Percentiles rank a stretch among this genome's conserved stretches.
These are phyloP conservation scores for Conchocele bisecta DNA, from an alignment of 2,888 invertebrate species.

Conservation along the genomic window DNA sequence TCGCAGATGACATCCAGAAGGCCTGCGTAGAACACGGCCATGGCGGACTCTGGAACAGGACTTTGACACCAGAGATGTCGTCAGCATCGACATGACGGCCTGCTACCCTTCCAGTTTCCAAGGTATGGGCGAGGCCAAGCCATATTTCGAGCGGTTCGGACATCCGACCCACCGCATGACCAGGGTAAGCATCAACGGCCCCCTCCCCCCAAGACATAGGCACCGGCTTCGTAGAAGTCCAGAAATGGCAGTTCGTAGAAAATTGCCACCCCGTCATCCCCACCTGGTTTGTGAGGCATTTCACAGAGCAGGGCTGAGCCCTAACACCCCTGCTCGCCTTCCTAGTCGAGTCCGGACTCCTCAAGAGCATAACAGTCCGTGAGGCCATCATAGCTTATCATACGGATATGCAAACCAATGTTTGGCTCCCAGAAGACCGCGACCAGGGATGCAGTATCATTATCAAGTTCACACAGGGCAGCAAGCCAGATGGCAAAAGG, in stretches of 20 bases:
- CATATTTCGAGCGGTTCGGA: background rate
- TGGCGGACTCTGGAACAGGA: background rate
- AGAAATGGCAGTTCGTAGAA: no score
- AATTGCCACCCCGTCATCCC: no score
- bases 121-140: background rate
- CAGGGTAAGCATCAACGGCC: background rate
- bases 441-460: background rate
- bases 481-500: background rate
- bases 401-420: background rate
- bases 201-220: background rate
- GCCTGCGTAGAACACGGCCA: background rate
- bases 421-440: background rate
- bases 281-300: no score
- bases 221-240: background rate
- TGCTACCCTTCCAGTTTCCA: background rate
- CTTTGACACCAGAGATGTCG: no score
- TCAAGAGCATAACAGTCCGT: background rate
- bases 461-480: background rate
- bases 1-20: no score
- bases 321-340: no score
- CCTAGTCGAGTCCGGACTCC: no score
- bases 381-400: background rate
- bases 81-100: background rate
- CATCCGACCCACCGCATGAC: background rate
- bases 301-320: no score